Evolutionary conservation across 2,888 invertebrate species (phyloP).

Genomic region (Erpobdella octoculata): DNA sequence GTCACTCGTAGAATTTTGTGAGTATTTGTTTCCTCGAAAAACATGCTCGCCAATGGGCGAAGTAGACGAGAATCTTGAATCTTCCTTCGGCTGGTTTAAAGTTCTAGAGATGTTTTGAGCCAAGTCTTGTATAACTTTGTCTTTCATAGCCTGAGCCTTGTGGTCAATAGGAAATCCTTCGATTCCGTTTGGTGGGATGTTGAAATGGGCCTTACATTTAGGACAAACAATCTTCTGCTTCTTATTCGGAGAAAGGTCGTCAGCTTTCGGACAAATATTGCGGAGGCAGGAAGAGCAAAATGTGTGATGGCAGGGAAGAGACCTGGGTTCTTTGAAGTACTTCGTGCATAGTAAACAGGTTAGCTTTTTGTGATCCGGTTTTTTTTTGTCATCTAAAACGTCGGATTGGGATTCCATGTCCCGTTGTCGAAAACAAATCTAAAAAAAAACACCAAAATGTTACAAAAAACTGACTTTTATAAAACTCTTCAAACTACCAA

Average conservation of each 20-base stretch:
- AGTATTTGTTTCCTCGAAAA: too few relatives aligned
- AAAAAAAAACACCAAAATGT: not conserved
- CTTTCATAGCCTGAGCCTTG: not conserved
- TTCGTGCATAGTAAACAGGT: constrained; percentile 23
- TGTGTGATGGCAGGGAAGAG: constrained; percentile 29
- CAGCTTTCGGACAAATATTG: constrained; percentile 3
- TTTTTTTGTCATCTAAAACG: not conserved
- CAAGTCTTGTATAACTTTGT: constrained; percentile 11
- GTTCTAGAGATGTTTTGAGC: constrained; percentile 11
- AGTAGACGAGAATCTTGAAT: not conserved
- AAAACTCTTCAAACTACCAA: too few relatives aligned
- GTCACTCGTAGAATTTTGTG: not conserved
- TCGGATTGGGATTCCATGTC: not conserved
- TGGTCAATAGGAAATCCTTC: constrained; percentile 14
- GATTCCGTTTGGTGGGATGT: not conserved
- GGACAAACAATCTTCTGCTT: constrained; percentile 20
- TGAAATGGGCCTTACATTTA: not conserved
- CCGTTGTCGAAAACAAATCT: not conserved
- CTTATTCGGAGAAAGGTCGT: not conserved
- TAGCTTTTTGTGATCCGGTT: constrained; percentile 4
- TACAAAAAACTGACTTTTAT: not conserved
- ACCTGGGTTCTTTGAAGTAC: constrained; percentile 26
- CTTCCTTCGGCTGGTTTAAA: not conserved
- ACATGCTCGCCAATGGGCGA: too few relatives aligned
- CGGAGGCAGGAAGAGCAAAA: constrained; percentile 27